These are phyloP conservation scores for Laothoe populi DNA, from an alignment of 2,888 invertebrate genomes.

Conservation along the genomic window DNA sequence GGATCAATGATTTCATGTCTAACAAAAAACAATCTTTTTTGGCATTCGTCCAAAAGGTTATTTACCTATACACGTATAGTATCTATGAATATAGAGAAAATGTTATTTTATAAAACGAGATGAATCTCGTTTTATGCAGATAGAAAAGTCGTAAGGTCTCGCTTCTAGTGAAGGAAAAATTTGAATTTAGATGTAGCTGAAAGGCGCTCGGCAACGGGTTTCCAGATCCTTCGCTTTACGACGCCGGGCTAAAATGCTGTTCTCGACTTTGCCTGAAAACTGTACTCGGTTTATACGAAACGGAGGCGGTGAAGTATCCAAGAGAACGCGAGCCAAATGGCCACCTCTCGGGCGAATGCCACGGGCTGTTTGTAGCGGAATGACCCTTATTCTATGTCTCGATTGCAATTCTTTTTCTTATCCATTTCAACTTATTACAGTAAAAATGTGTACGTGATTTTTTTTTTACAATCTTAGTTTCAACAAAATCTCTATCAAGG, in stretches of 20 bases:
- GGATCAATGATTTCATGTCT: background rate
- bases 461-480: too few species aligned
- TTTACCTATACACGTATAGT: conserved; percentile 3
- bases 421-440: background rate
- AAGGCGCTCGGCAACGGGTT: conserved; percentile 68
- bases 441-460: background rate
- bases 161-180: conserved; percentile 67
- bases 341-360: conserved; percentile 73
- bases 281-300: conserved; percentile 74
- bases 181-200: conserved; percentile 78
- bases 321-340: conserved; percentile 74
- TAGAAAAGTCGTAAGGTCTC: conserved; percentile 63
- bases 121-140: conserved; percentile 73
- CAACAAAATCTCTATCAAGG: too few species aligned
- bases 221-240: conserved; percentile 75
- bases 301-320: conserved; percentile 71
- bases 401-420: conserved; percentile 34
- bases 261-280: conserved; percentile 73
- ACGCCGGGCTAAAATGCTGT: conserved; percentile 76
- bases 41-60: background rate
- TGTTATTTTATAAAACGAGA: conserved; percentile 68
- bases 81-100: conserved; percentile 57
- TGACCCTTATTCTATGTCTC: conserved; percentile 60
- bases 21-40: background rate
- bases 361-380: conserved; percentile 72